These are phyloP conservation scores for Pantherophis alleghaniensis DNA, from an alignment of 2,797 vertebrate genomes.

Conservation along the genomic window DNA sequence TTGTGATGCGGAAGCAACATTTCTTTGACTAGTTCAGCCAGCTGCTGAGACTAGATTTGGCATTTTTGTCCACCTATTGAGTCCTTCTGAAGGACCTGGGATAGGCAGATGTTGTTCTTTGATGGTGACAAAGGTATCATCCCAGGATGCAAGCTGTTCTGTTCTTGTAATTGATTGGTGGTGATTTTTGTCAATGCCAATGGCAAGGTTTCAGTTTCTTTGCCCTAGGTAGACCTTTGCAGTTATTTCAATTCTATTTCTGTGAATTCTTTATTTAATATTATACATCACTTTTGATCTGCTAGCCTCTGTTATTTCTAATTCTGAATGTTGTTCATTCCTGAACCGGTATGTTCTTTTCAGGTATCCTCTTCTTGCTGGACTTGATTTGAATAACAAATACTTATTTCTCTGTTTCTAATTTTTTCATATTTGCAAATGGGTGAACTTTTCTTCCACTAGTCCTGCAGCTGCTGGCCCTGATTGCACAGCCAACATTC, in stretches of 20 bases:
- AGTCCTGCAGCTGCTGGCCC: background rate
- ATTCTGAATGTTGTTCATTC: background rate
- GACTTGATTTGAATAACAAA: background rate
- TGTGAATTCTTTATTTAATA: background rate
- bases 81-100: too few species aligned
- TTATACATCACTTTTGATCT: background rate
- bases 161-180: background rate
- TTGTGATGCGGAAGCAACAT: background rate
- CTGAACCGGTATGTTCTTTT: background rate
- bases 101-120: background rate
- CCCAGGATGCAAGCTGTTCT: background rate
- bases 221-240: background rate
- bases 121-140: background rate
- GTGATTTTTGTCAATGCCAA: background rate
- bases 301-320: background rate
- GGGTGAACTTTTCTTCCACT: background rate
- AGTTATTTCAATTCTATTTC: background rate
- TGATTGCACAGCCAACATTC: background rate
- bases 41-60: background rate
- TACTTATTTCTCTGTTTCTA: background rate
- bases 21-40: background rate
- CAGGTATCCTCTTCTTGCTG: background rate
- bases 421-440: background rate
- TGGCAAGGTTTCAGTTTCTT: background rate
- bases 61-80: too few species aligned